These are phyloP conservation scores for Lucilia sericata DNA, from an alignment of 1,140 invertebrate species.

Conservation along the genomic window DNA sequence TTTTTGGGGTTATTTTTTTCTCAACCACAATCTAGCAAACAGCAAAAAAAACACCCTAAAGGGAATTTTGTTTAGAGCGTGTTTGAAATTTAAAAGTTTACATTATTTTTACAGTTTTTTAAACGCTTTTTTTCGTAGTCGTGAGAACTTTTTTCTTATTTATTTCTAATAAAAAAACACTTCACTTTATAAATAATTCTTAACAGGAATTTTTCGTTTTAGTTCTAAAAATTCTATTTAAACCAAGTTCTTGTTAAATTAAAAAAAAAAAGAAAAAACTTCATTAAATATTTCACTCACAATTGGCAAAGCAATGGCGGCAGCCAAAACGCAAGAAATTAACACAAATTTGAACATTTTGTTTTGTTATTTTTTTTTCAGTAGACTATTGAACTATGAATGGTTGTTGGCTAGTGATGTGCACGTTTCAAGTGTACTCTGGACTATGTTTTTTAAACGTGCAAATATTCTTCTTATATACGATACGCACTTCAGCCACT, in stretches of 20 bases:
- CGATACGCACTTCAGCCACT: constrained; percentile 42
- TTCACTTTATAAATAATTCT: background rate
- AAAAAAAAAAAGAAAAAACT: background rate
- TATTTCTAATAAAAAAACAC: background rate
- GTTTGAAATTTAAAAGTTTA: background rate
- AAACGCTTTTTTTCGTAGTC: background rate
- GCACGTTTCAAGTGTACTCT: constrained; percentile 44
- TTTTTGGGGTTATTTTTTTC: background rate
- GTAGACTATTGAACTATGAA: constrained; percentile 31
- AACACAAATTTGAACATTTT: constrained; percentile 46
- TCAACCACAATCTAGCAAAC: background rate
- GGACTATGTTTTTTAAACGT: constrained; percentile 34
- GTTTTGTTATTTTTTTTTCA: constrained; percentile 33
- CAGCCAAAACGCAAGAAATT: constrained; percentile 36
- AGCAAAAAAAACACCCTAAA: background rate
- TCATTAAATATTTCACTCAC: constrained; percentile 43
- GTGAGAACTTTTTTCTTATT: background rate
- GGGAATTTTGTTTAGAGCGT: background rate
- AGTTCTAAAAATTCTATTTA: background rate
- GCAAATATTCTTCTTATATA: constrained; percentile 45
- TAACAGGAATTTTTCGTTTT: background rate
- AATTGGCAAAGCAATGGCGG: constrained; percentile 40
- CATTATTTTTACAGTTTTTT: background rate
- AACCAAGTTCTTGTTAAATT: constrained; percentile 1
- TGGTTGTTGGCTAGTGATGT: constrained; percentile 6